A percentile compares a stretch with the other conserved stretches of the same genome.
These are phyloP conservation scores for Gavialis gangeticus DNA, from an alignment of 2,113 vertebrate species.

Conservation along the genomic window DNA sequence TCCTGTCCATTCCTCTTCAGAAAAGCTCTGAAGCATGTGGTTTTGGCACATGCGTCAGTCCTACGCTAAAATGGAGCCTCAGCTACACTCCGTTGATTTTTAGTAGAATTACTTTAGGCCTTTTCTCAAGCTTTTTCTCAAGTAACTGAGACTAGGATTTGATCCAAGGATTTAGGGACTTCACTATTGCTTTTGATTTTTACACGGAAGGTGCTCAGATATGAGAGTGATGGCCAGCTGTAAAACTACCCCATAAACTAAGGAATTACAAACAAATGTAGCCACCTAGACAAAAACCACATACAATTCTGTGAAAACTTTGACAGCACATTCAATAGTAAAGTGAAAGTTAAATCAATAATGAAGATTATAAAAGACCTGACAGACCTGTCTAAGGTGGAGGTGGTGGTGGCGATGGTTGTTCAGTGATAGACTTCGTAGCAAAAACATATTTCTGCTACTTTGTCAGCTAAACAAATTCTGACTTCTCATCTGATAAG, in stretches of 20 bases:
- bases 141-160: not conserved
- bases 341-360: not conserved
- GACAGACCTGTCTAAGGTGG: not conserved
- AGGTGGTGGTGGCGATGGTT: not conserved
- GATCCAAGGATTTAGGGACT: not conserved
- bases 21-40: not conserved
- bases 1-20: not conserved
- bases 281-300: not conserved
- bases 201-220: not conserved
- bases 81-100: not conserved
- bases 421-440: not conserved
- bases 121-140: rapidly evolving
- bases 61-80: not conserved
- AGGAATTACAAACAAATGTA: not conserved
- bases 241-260: not conserved
- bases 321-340: not conserved
- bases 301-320: not conserved
- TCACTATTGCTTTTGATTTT: not conserved
- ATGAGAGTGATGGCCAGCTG: not conserved
- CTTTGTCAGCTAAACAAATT: constrained; percentile 50
- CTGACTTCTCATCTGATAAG: constrained; percentile 15
- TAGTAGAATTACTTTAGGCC: not conserved
- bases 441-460: not conserved
- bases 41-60: not conserved
- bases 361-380: not conserved